phyloP scores from a whole-genome alignment of 2,113 vertebrate species.

The Rhodinocichla rosea region DNA sequence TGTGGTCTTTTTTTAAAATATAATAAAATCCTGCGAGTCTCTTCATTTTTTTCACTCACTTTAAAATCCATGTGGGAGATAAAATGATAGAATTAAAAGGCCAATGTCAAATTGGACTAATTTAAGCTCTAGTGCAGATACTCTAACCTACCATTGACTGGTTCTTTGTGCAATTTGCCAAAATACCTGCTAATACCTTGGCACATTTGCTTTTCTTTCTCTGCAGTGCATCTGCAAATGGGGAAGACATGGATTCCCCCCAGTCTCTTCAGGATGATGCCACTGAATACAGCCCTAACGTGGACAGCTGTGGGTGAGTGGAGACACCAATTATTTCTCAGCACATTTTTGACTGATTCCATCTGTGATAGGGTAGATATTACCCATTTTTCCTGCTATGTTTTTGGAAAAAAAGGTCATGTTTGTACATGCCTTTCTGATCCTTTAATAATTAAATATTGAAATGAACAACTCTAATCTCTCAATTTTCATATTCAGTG shows the following conservation, averaged over 20 bases:
- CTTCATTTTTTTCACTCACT: neutral
- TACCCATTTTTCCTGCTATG: neutral
- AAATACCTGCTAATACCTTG: neutral
- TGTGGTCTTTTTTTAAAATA: neutral
- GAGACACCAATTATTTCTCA: neutral
- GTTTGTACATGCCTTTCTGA: neutral
- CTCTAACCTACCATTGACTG: neutral
- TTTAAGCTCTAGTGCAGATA: neutral
- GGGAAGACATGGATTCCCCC: slow-evolving; percentile 81
- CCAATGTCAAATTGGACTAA: neutral
- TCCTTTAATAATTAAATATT: neutral
- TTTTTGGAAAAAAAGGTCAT: neutral
- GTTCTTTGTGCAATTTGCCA: neutral
- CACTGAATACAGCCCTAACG: slow-evolving; percentile 74
- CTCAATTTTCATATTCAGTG: neutral
- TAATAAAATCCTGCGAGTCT: neutral
- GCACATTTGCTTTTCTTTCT: neutral
- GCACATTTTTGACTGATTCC: neutral
- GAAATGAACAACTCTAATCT: neutral
- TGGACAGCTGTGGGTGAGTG: slow-evolving; percentile 70
- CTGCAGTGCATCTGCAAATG: slow-evolving; percentile 67
- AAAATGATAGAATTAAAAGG: neutral
- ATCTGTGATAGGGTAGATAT: neutral
- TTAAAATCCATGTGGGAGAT: neutral
- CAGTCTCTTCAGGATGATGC: slow-evolving; percentile 77